Base-by-base conservation (phyloP, 2,113 vertebrate genomes). In the Cyanoliseus patagonus region DNA sequence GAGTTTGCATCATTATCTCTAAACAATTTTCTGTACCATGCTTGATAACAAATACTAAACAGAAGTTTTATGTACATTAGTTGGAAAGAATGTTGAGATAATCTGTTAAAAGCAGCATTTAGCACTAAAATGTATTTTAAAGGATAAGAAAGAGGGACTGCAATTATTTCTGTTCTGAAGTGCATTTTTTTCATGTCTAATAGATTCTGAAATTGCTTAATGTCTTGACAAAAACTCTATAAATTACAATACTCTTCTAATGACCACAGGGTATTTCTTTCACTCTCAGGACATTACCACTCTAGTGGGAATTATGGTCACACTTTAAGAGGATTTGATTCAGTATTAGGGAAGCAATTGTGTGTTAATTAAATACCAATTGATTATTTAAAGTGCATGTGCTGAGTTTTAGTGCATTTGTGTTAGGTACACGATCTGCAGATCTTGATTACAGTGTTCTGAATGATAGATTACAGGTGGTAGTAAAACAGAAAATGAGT, bases 321-420 rank as follows among this genome's bases (percentile, higher is more conserved):
- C 84, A 83, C 41, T 95, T 94, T 97, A 95, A 97, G 78, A 96
- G 92, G 97, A 97, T 97, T 97, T 95, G 81, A 91, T 95, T 89
- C 67, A 31, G 62, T 70, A 94, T 91, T 95, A 96, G 74, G 69
- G 19, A 23, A 94, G 62, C 12, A 85, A 87, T 83, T 95, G 52
- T 94, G 44, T 89, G 69, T 88, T 97, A 97, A 96, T 97, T 97
- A 96, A 97, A 94, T 94, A 91, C 27, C 77, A 87, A 94, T 82
- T 97, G 91, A 96, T 97, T 96, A 94, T 94, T 94, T 92, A 39
- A 96, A 95, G 75, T 89, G 33, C 44, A 37, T 89, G 77, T 85
- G 66, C 62, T 79, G 66, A 86, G 25, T 72, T 94, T 86, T 75
- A 77, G 17, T 83, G 44, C 37, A 59, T 92, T 92, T 59, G 3